A percentile compares a stretch with the other conserved stretches of the same genome.
phyloP scores from a whole-genome alignment of 1,140 invertebrate genomes.

The Popillia japonica region DNA sequence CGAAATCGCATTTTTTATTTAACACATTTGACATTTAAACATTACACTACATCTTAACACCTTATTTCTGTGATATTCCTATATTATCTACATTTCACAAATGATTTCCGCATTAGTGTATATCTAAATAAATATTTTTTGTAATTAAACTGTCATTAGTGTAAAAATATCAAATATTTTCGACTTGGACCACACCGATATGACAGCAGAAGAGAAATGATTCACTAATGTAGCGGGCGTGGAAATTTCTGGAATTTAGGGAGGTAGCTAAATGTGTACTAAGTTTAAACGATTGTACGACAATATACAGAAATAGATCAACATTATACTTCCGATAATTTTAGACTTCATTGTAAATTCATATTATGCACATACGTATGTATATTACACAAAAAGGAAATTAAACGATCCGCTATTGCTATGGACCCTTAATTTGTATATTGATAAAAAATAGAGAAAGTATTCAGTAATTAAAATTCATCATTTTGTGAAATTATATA shows the following conservation, averaged over 20 bases:
- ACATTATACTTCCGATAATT: not conserved
- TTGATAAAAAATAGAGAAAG: too few species aligned
- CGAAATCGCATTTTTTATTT: too few species aligned
- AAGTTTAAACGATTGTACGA: not conserved
- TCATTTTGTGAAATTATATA: too few species aligned
- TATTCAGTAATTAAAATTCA: too few species aligned
- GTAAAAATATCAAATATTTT: not conserved
- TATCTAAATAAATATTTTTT: not conserved
- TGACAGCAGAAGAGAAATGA: not conserved
- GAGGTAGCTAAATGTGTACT: not conserved
- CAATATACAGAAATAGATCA: conserved; percentile 10
- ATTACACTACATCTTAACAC: too few species aligned
- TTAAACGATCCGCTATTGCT: too few species aligned
- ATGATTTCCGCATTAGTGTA: not conserved
- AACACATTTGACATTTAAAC: too few species aligned
- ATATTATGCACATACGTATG: not conserved
- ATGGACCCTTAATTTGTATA: too few species aligned
- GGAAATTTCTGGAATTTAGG: not conserved
- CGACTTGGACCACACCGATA: not conserved
- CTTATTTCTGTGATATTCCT: too few species aligned
- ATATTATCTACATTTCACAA: too few species aligned
- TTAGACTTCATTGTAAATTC: not conserved
- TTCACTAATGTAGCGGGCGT: not conserved
- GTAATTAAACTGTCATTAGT: not conserved
- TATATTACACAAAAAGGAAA: too few species aligned